Evolutionary conservation across 2,113 vertebrate species (phyloP).

Genomic region (Rhea americana): DNA sequence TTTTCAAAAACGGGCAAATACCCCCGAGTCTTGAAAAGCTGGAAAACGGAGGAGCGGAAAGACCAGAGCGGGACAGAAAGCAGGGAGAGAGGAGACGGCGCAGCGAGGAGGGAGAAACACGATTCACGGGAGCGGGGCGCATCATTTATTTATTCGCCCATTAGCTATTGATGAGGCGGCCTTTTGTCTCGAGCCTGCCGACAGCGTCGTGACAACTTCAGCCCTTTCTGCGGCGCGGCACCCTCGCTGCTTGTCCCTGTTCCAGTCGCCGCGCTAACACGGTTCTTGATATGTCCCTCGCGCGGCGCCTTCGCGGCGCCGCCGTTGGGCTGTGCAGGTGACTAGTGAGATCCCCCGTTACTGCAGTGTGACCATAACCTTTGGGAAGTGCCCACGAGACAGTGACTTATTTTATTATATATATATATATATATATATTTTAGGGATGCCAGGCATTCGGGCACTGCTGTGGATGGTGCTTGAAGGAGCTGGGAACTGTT

Average conservation of each 20-base stretch:
- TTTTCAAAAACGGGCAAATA: not conserved
- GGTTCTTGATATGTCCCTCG: constrained; percentile 42
- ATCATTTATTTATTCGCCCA: constrained; percentile 59
- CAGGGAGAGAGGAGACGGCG: not conserved
- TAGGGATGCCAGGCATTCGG: not conserved
- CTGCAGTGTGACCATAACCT: not conserved
- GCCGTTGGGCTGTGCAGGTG: not conserved
- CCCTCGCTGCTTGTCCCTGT: constrained; percentile 25
- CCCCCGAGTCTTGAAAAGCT: accelerated
- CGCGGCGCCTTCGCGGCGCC: not conserved
- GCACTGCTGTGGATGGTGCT: not conserved
- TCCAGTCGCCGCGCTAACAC: constrained; percentile 46
- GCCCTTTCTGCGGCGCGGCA: constrained; percentile 60
- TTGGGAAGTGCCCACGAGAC: not conserved
- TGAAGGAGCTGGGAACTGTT: not conserved
- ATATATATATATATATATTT: no score
- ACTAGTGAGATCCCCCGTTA: constrained; percentile 27
- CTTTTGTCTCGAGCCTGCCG: constrained; percentile 56
- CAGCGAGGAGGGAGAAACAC: not conserved
- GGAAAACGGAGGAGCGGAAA: not conserved
- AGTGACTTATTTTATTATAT: not conserved
- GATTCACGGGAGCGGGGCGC: not conserved
- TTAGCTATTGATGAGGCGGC: constrained; percentile 56
- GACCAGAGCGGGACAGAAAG: not conserved
- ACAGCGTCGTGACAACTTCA: constrained; percentile 66